phyloP scores from a whole-genome alignment of 2,113 vertebrate species.

The Callaeas wilsoni region DNA sequence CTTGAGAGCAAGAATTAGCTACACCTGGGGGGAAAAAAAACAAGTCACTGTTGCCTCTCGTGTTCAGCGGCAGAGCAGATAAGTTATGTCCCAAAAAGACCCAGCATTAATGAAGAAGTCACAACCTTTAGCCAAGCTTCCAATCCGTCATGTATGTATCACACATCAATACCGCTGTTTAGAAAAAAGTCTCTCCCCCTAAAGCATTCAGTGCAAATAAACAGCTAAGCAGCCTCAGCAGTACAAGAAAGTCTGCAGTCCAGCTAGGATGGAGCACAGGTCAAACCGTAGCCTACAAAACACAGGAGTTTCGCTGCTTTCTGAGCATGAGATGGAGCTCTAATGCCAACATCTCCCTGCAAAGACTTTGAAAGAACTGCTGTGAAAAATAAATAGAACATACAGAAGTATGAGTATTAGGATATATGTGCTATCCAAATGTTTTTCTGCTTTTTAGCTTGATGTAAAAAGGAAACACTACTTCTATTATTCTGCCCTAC shows the following conservation, averaged over 20 bases:
- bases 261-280: background rate
- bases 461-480: background rate
- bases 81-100: background rate
- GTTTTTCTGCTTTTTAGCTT: background rate
- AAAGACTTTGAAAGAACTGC: background rate
- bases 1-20: background rate
- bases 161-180: background rate
- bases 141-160: background rate
- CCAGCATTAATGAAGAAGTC: background rate
- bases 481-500: background rate
- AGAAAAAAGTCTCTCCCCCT: background rate
- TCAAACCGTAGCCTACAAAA: background rate
- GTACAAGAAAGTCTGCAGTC: background rate
- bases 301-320: background rate
- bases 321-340: background rate
- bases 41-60: background rate
- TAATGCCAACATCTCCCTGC: background rate
- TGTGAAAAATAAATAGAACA: background rate
- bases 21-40: accelerated
- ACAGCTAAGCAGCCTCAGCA: background rate
- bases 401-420: background rate
- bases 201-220: background rate
- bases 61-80: background rate
- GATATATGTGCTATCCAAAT: accelerated
- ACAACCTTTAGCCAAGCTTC: background rate